Percentiles rank a stretch among this genome's conserved stretches.
Conservation (phyloP, 1,140 invertebrate genomes). For the Drosophila punjabiensis region DNA sequence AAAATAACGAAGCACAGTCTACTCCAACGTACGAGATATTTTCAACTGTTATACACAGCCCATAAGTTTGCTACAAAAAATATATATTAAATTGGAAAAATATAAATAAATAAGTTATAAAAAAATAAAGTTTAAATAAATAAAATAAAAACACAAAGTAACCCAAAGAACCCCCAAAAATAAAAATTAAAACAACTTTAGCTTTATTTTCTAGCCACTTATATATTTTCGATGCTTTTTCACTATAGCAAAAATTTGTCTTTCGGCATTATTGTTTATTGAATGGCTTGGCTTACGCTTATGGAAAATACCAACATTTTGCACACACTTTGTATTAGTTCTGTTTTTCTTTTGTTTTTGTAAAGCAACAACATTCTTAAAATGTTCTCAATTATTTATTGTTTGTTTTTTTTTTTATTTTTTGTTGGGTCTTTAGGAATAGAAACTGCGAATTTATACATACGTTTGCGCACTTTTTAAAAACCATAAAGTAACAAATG, state of each 20-base stretch:
- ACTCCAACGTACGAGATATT: background rate
- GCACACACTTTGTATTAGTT: conserved; percentile 39
- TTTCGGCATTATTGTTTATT: conserved; percentile 51
- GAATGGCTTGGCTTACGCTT: conserved; percentile 38
- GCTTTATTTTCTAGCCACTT: conserved; percentile 49
- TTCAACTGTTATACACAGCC: conserved; percentile 6
- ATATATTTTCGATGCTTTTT: conserved; percentile 61
- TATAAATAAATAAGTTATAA: background rate
- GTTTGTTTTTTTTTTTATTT: conserved; percentile 22
- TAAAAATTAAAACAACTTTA: conserved; percentile 7
- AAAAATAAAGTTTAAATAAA: background rate
- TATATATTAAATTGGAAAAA: background rate
- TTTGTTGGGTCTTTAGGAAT: conserved; percentile 34
- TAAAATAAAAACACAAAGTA: background rate
- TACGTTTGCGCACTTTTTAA: conserved; percentile 58
- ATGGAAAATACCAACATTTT: conserved; percentile 47
- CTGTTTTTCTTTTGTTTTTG: conserved; percentile 21
- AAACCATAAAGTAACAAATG: conserved; percentile 71
- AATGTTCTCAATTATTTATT: conserved; percentile 55
- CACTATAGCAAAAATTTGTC: conserved; percentile 56
- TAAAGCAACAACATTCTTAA: conserved; percentile 63
- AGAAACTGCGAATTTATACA: conserved; percentile 65
- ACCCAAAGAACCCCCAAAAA: background rate
- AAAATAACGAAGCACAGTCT: background rate
- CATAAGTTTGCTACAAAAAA: background rate